Percentiles rank a stretch among this genome's conserved stretches.
Evolutionary conservation across 2,113 vertebrate species (phyloP).

Genomic region (Brachyistius frenatus): DNA sequence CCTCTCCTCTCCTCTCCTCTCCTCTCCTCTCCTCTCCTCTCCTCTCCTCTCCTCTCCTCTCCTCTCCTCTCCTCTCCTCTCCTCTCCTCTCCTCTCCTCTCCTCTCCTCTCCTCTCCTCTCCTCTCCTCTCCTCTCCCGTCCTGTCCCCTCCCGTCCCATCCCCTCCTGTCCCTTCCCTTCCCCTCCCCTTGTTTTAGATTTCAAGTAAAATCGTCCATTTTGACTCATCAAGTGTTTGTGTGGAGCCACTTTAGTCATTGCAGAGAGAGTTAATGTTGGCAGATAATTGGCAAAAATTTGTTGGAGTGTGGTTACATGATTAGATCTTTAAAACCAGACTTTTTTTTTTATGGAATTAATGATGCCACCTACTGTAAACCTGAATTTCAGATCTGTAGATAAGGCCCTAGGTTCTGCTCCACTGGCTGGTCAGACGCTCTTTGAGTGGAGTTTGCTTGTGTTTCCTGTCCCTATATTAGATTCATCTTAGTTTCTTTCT

Average conservation of each 20-base stretch:
- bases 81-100: not conserved
- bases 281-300: conserved; percentile 36
- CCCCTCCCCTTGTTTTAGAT: not conserved
- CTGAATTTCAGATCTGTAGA: not conserved
- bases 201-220: conserved; percentile 8
- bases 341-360: not conserved
- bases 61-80: too few relatives aligned
- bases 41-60: too few relatives aligned
- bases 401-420: not conserved
- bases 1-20: too few relatives aligned
- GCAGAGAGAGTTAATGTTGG: conserved; percentile 25
- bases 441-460: conserved; percentile 3
- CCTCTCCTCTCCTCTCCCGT: too few relatives aligned
- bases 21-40: too few relatives aligned
- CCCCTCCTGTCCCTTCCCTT: not conserved
- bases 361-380: not conserved
- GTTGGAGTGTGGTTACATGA: conserved; percentile 9
- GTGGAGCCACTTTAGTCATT: conserved; percentile 34
- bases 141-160: too few relatives aligned
- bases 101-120: not conserved
- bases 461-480: not conserved
- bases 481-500: not conserved
- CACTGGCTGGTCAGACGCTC: not conserved
- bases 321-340: conserved; percentile 9
- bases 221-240: conserved; percentile 37